phyloP scores from a whole-genome alignment of 2,113 vertebrate genomes.

The Syrrhaptes paradoxus region DNA sequence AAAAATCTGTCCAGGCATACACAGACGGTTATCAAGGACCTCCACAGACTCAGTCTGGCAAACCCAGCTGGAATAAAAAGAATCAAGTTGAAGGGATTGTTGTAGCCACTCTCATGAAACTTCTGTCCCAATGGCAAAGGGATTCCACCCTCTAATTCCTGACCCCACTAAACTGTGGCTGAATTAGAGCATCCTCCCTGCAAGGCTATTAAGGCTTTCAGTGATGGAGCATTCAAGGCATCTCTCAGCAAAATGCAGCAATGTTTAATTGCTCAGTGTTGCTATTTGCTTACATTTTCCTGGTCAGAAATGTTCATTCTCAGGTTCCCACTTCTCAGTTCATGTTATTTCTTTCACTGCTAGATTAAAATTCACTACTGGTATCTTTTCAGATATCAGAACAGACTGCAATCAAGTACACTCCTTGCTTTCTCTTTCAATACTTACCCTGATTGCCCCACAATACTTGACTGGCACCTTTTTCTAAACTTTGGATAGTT shows the following conservation, averaged over 20 bases:
- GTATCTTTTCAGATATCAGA: neutral
- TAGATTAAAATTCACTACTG: neutral
- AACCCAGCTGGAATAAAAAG: neutral
- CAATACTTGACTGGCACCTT: neutral
- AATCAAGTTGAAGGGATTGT: neutral
- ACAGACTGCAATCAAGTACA: neutral
- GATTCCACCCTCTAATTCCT: constrained; percentile 7
- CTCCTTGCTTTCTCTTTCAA: neutral
- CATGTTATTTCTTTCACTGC: neutral
- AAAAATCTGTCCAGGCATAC: neutral
- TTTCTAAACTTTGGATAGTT: neutral
- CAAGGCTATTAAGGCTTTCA: neutral
- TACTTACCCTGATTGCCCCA: neutral
- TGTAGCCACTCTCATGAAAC: neutral
- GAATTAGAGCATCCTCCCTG: neutral
- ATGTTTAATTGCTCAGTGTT: neutral
- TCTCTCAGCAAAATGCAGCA: neutral
- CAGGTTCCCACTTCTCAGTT: neutral
- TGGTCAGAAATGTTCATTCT: neutral
- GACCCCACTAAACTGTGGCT: neutral
- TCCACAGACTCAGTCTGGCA: neutral
- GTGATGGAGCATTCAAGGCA: neutral
- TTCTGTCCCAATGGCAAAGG: neutral
- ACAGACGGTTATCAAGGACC: neutral
- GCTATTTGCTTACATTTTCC: neutral